phyloP scores from a whole-genome alignment of 2,888 invertebrate species.

The Blastobasis adustella region DNA sequence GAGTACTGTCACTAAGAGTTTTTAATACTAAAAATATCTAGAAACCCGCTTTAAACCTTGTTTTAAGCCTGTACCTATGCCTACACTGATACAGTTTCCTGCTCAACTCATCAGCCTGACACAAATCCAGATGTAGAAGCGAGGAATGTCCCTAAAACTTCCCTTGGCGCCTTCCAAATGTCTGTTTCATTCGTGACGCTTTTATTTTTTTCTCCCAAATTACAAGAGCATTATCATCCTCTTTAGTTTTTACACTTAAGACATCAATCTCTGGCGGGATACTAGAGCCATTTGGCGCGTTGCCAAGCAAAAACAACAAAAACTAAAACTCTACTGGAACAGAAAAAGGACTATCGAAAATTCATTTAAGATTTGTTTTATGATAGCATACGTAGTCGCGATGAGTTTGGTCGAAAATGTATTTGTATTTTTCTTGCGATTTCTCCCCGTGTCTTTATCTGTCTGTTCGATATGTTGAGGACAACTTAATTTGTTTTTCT shows the following conservation, averaged over 20 bases:
- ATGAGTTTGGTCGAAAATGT: not conserved
- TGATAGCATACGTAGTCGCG: not conserved
- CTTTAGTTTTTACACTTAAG: constrained; percentile 36
- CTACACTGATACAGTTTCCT: too few relatives aligned
- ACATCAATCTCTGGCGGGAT: constrained; percentile 50
- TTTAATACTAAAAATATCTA: too few relatives aligned
- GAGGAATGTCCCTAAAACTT: not conserved
- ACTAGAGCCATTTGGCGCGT: constrained; percentile 52
- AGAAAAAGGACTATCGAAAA: constrained; percentile 46
- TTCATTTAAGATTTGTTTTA: constrained; percentile 25
- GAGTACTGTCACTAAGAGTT: too few relatives aligned
- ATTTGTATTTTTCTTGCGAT: not conserved
- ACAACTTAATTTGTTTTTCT: too few relatives aligned
- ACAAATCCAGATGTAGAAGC: not conserved
- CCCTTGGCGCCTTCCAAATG: not conserved
- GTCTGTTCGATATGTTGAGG: too few relatives aligned
- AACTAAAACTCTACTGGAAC: constrained; percentile 26
- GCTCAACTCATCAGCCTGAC: not conserved
- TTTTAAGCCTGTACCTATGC: too few relatives aligned
- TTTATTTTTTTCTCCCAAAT: constrained; percentile 5
- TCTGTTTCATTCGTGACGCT: not conserved
- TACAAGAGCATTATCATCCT: constrained; percentile 37
- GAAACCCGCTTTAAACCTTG: too few relatives aligned
- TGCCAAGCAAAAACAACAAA: constrained; percentile 56
- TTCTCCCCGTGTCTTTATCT: too few relatives aligned